Evolutionary conservation across 2,888 invertebrate species (phyloP), one percentile per base, ranked within the genome.

Genomic region (Gari tellinella): DNA sequence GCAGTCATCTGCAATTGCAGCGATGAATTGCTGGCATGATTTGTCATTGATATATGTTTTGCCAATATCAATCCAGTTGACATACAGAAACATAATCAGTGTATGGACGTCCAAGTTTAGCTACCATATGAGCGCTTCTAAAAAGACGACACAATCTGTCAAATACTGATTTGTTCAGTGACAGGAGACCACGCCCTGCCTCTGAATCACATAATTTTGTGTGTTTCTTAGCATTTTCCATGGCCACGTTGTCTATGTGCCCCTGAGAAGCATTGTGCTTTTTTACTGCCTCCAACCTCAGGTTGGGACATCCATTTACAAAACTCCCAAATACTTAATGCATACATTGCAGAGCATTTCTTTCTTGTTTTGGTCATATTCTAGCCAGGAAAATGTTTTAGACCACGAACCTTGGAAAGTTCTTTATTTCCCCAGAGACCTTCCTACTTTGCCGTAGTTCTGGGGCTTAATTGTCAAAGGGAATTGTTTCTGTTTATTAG

Each of bases 11-110:
- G 58, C 58, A 31, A 65, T 56, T 14, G 38, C 40, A 15, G 2
- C 1, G 14, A 57, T 26, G 19, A 65, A 56, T 26, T 23, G 10
- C 26, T 65, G 49, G 17, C 57, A 65, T 10, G 19, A 48, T 49
- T 57, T 65, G 26, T 65, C 65, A 26, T 43, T 65, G 3, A 65
- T 17, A 51, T 57, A 66, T 3, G 51, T 66, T 1, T 58, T 51
- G 2, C 66, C 66, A 5, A 51, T 52, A 1, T 58, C 58, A 43
- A 56, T 66, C 66, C 15, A 66, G 38, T 31, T 14, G 19, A 31
- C 66, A 66, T 1, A 66, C 21, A 1, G 41, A 4, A 15, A 52
- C 52, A 41, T 40, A 65, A 26, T 65, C 65, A n/a, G 49, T 46
- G 43, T 65, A 65, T 7, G 65, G 65, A 2, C 52, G 25, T 3